Base-by-base conservation (phyloP, 1,140 invertebrate genomes). In the Caenorhabditis tropicalis region DNA sequence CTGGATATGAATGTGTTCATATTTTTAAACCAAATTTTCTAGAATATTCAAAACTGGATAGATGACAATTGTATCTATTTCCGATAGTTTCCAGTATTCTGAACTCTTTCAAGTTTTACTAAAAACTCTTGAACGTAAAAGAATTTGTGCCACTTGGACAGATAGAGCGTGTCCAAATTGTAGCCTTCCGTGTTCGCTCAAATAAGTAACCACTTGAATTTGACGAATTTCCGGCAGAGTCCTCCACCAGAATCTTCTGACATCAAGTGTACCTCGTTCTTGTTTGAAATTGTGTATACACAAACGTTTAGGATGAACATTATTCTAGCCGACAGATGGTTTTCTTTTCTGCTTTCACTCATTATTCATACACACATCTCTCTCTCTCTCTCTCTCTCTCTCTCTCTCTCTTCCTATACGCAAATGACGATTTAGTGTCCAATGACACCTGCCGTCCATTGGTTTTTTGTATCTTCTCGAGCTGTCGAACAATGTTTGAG, bases 201-300 rank as follows among this genome's bases (percentile, higher is more conserved):
- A 65, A 65, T 65, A 36, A 74, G 65, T 74, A 43, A 15, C 36
- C 65, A 74, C 65, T 74, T 43, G 65, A 74, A 74, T 74, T 74
- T n/a, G 36, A 43, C 65, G 65, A 74, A 74, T 74, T 74, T 74
- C 65, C 65, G 65, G 58, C 65, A 74, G 65, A 74, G 24, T 43
- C 65, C 21, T 74, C 65, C 65, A 36, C 31, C 65, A 74, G 65
- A 74, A 43, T 43, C 65, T 15, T 56, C 24, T 27, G 29, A 56
- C 53, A 27, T 56, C 53, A 56, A 27, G 33, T 10, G 9, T 9
- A 58, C 2, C n/a, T n/a, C 53, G 5, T 29, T 58, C 53, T 27
- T 5, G 7, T 9, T 4, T 9, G 24, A 6, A 56, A 10, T 2
- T 12, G 21, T 56, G 53, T 56, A 4, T 56, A 56, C 29, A 56